Percentiles rank a stretch among this genome's conserved stretches.
These are phyloP conservation scores for Mandrillus leucophaeus DNA, from an alignment of 2,113 vertebrate genomes.

Conservation along the genomic window DNA sequence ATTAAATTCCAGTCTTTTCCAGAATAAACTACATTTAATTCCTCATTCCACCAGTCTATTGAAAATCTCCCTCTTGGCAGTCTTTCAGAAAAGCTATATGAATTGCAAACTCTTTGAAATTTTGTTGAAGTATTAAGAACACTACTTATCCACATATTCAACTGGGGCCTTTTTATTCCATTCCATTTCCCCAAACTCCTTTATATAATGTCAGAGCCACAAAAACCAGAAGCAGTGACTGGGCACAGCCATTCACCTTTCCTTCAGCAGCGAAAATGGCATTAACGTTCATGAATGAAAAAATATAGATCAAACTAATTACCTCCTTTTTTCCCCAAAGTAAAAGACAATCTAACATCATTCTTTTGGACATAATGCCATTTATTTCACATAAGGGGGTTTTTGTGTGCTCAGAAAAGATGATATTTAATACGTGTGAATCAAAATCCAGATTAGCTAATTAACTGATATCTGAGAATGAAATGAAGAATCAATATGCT, in stretches of 20 bases:
- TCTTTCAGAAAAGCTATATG: constrained; percentile 42
- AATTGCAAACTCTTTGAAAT: constrained; percentile 47
- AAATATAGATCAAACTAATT: constrained; percentile 77
- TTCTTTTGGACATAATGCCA: constrained; percentile 65
- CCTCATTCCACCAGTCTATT: constrained; percentile 57
- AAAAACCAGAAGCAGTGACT: constrained; percentile 46
- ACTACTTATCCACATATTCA: constrained; percentile 44
- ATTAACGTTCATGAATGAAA: constrained; percentile 43
- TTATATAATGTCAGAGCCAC: constrained; percentile 69
- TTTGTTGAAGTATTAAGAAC: constrained; percentile 55
- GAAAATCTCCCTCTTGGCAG: constrained; percentile 71
- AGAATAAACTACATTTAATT: constrained; percentile 68
- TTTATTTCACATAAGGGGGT: constrained; percentile 60
- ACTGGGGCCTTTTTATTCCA: constrained; percentile 41
- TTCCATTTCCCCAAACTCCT: constrained; percentile 56
- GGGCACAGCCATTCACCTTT: constrained; percentile 55
- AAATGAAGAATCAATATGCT: constrained; percentile 53
- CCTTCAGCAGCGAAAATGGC: not conserved
- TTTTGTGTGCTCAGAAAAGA: constrained; percentile 46
- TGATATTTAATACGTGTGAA: constrained; percentile 54
- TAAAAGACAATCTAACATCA: constrained; percentile 63
- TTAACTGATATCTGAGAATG: constrained; percentile 53
- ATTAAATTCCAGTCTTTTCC: constrained; percentile 66
- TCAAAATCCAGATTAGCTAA: constrained; percentile 72
- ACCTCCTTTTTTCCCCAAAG: constrained; percentile 56